Evolutionary conservation across 2,113 vertebrate genomes (phyloP), one percentile per base, ranked within the genome.

Genomic region (Percopsis transmontana): DNA sequence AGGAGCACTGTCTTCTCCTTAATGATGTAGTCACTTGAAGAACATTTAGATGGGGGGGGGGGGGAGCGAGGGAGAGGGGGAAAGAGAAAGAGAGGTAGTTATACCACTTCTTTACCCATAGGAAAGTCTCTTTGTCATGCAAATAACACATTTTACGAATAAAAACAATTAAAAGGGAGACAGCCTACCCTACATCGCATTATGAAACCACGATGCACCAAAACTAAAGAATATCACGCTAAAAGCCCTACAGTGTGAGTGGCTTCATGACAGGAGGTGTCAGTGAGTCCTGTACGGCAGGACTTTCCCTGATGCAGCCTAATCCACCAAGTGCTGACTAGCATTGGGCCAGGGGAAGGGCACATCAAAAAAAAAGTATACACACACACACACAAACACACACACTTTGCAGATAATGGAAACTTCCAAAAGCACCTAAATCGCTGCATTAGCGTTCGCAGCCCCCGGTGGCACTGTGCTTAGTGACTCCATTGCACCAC

Each of bases 1-100:
- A 99, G 94, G 91, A 98, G 94, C 91, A 98, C 97, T 41, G 96
- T 95, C 92, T 99, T 99, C 92, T 99, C 97, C 91, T 99, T 96
- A 89, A 98, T 95, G 79, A 96, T 93, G 95, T 97, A 99, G 95
- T 99, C 97, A 92, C 97, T 99, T 93, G 86, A 82, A 91, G 48
- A 76, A 24, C 67, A 58, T 47, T 59, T 45, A 19, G 62, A 60
- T 1, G 21, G 41, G 60, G 68, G 38, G 63, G 83, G 86, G 91
- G 89, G 93, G 90, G 41, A 62, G 15, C 27, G 16, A 39, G 13
- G 20, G 24, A 52, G 57, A 27, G 11, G 44, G 48, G 45, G 27
- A 27, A 45, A 11, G 56, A 78, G 61, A 68, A 33, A 59, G 62
- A 57, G 66, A 66, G 24, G 27, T 14, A 53, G 58, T 41, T 57